Conservation (phyloP, 2,888 invertebrate species). For the Gymnocheta viridis region DNA sequence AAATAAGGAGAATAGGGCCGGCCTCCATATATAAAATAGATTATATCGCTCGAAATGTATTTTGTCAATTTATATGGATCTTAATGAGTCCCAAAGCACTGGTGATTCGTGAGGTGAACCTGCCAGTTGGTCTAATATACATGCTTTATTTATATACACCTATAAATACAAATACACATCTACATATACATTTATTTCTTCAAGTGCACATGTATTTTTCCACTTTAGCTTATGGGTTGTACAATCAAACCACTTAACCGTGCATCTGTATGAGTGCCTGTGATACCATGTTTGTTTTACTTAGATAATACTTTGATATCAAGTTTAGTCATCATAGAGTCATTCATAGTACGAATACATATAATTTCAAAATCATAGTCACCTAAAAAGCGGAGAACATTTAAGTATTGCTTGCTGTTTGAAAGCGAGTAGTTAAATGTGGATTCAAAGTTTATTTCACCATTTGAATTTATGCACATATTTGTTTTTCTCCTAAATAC, state of each 20-base stretch:
- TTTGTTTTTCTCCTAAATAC: neutral
- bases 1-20: too few species aligned
- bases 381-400: slow-evolving; percentile 26
- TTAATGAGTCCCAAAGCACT: too few species aligned
- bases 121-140: too few species aligned
- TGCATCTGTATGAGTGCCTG: neutral
- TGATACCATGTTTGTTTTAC: neutral
- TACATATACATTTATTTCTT: neutral
- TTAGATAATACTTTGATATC: slow-evolving; percentile 50
- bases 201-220: slow-evolving; percentile 3
- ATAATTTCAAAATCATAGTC: slow-evolving; percentile 43
- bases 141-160: neutral
- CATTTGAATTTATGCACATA: slow-evolving; percentile 11
- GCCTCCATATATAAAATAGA: too few species aligned
- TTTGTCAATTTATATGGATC: too few species aligned
- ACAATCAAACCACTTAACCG: slow-evolving; percentile 58
- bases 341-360: neutral
- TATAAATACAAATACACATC: neutral
- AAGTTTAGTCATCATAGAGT: slow-evolving; percentile 40
- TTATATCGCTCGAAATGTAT: too few species aligned
- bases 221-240: slow-evolving; percentile 57
- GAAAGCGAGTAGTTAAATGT: slow-evolving; percentile 4
- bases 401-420: slow-evolving; percentile 17
- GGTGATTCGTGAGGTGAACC: too few species aligned
- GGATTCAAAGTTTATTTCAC: slow-evolving; percentile 6